A percentile compares a stretch with the other conserved stretches of the same genome.
phyloP scores from a whole-genome alignment of 2,113 vertebrate species.

The Clupea harengus region DNA sequence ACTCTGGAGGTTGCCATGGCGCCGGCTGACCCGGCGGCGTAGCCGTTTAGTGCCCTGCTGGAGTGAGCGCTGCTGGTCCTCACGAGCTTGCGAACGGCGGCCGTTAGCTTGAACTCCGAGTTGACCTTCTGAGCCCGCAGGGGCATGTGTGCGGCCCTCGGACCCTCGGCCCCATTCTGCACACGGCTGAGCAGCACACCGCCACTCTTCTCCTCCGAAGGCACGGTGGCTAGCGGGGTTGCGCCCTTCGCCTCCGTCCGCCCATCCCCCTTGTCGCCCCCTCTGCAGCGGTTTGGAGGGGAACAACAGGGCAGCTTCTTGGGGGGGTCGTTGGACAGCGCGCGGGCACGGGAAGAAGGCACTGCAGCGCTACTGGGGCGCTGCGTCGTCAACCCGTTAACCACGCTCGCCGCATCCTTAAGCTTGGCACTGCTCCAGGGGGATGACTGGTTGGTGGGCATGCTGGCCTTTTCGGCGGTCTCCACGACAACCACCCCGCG shows the following conservation, averaged over 20 bases:
- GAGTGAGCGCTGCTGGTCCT: constrained; percentile 33
- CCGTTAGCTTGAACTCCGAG: constrained; percentile 56
- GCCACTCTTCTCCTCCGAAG: constrained; percentile 30
- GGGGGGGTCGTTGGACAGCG: constrained; percentile 5
- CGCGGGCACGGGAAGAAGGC: constrained; percentile 34
- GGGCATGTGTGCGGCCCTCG: background rate
- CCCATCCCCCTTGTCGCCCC: constrained; percentile 48
- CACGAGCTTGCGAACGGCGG: constrained; percentile 59
- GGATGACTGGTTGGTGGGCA: constrained; percentile 73
- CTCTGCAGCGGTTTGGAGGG: background rate
- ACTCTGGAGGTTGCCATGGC: background rate
- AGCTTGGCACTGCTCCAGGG: constrained; percentile 60
- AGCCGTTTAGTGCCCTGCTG: background rate
- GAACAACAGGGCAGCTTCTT: background rate
- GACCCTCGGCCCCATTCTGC: constrained; percentile 14
- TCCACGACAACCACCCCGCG: background rate
- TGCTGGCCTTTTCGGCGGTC: constrained; percentile 36
- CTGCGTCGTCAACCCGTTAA: constrained; percentile 56
- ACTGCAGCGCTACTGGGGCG: constrained; percentile 70
- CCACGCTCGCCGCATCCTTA: constrained; percentile 51
- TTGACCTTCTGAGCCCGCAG: constrained; percentile 32
- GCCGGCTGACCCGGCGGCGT: background rate
- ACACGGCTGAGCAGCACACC: constrained; percentile 45
- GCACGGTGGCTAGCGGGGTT: constrained; percentile 33
- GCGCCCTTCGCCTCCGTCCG: constrained; percentile 22